Conservation (phyloP, 2,797 vertebrate species). For the Aythya fuligula region DNA sequence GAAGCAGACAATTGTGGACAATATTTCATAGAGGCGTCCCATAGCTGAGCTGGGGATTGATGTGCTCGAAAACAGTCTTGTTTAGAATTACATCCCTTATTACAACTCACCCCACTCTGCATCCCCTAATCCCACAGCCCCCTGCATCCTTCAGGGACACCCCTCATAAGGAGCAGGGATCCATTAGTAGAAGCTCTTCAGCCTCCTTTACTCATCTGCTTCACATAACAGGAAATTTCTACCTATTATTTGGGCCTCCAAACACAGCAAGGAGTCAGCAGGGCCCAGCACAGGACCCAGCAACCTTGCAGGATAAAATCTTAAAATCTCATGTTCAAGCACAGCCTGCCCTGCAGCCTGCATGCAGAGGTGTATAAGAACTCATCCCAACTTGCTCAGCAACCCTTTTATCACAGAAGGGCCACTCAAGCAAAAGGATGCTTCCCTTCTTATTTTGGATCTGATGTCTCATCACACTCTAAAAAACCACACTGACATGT, state of each 20-base stretch:
- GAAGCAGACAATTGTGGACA: not conserved
- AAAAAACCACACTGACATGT: not conserved
- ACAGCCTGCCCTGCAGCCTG: not conserved
- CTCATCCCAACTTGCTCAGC: not conserved
- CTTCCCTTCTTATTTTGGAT: not conserved
- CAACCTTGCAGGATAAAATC: not conserved
- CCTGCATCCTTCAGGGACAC: not conserved
- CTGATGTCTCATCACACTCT: not conserved
- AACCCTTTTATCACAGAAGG: not conserved
- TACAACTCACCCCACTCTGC: not conserved
- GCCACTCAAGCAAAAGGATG: not conserved
- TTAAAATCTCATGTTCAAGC: accelerated
- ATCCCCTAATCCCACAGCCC: not conserved
- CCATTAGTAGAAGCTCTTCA: not conserved
- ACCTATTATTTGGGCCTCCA: not conserved
- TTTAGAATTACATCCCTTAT: not conserved
- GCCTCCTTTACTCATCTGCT: not conserved
- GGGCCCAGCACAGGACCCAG: not conserved
- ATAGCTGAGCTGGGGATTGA: not conserved
- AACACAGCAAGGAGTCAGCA: accelerated
- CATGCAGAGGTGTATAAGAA: not conserved
- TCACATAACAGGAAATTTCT: not conserved
- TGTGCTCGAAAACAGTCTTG: not conserved
- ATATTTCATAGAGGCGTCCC: not conserved
- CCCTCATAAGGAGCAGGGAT: accelerated